Evolutionary conservation across 2,113 vertebrate genomes (phyloP).

Genomic region (Paedocypris sp.): DNA sequence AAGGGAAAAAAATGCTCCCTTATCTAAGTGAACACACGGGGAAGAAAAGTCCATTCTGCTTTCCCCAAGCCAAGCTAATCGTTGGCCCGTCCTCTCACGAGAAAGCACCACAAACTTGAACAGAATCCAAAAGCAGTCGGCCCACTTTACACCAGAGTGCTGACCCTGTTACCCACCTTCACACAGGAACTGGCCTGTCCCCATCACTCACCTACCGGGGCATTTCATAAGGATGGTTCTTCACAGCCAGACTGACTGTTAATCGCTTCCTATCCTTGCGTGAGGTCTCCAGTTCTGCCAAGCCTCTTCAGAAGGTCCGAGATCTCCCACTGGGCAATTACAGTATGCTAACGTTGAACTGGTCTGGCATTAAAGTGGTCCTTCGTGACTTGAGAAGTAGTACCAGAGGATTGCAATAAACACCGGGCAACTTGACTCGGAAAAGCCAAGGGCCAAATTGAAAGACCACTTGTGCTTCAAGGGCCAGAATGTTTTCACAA

Average conservation of each 20-base stretch:
- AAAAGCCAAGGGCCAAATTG: neutral
- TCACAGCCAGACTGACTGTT: neutral
- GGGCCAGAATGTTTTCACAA: neutral
- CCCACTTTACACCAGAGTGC: neutral
- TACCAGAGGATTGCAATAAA: neutral
- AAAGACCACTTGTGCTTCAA: neutral
- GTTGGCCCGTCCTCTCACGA: neutral
- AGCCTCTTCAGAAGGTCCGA: conserved; percentile 21
- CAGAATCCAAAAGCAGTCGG: conserved; percentile 1
- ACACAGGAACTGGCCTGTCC: neutral
- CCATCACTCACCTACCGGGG: conserved; percentile 14
- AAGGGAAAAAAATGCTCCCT: neutral
- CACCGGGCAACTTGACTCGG: neutral
- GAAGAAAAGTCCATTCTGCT: neutral
- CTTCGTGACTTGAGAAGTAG: neutral
- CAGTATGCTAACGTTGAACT: conserved; percentile 19
- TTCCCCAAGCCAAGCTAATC: neutral
- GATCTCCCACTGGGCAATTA: conserved; percentile 29
- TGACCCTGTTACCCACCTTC: conserved; percentile 11
- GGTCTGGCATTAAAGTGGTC: conserved; percentile 11
- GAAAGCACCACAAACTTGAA: conserved; percentile 7
- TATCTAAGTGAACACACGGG: neutral
- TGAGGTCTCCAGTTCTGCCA: conserved; percentile 1
- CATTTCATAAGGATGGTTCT: neutral
- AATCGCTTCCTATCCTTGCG: conserved; percentile 1